Evolutionary conservation across 2,113 vertebrate species (phyloP), one percentile per base, ranked within the genome.

Genomic region (Hystrix brachyura): DNA sequence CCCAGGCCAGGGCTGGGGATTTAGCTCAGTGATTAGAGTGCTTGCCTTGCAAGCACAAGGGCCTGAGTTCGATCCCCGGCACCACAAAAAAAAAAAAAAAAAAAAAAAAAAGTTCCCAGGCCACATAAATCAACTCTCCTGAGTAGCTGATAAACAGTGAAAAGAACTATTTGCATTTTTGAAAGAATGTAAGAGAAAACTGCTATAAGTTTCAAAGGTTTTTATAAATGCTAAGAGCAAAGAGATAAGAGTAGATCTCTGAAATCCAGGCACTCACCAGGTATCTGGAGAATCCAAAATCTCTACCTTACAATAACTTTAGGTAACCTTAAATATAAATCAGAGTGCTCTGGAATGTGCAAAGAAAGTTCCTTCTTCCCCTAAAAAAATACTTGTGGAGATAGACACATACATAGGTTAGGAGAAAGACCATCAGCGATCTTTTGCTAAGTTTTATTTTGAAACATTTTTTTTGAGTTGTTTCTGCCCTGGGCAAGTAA

Each of bases 111-210:
- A 62, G 92, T 92, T 95, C 87, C 69, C 29, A 95, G 14, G 64
- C 59, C n/a, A 62, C 19, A 85, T 18, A 85, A 57, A 74, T 12
- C 78, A 97, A n/a, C 57, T 95, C 64, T 80, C 92, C 69, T 94
- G 96, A 97, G 90, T 92, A 94, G 57, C 57, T 84, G 62, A 95
- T 90, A 92, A 90, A 94, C 17, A 78, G 65, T 76, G 65, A 86
- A 89, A 95, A 92, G 27, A 72, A 62, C 74, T 65, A 64, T 84
- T 83, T 87, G 7, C 29, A 90, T 90, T 65, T 94, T 95, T 90
- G 67, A 92, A 55, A 94, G 86, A 95, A 85, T 94, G 11, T 59
- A 90, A 92, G 43, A 69, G 27, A 65, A 94, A 96, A 69, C 51
- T 90, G 19, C 25, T 96, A 7, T 93, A 32, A 82, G 43, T 90